phyloP scores from a whole-genome alignment of 2,888 invertebrate genomes.

The Coecobrya sp. region DNA sequence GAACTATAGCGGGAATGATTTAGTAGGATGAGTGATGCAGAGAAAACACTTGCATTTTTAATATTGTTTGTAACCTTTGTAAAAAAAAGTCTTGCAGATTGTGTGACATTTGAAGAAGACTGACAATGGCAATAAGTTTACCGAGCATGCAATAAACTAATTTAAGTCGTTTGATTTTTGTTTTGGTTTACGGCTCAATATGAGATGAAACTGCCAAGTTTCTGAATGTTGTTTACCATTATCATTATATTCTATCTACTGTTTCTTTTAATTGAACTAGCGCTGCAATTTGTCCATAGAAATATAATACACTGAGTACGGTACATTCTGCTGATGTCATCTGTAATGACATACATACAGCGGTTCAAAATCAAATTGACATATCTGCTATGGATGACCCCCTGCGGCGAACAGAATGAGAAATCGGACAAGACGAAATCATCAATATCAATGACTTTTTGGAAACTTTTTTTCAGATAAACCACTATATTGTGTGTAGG shows the following conservation, averaged over 20 bases:
- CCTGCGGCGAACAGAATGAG: conserved; percentile 63
- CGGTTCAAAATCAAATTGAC: not conserved
- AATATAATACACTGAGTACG: not conserved
- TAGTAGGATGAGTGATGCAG: not conserved
- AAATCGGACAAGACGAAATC: conserved; percentile 55
- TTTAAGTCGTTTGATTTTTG: too few species aligned
- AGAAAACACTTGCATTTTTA: not conserved
- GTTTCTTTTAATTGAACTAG: not conserved
- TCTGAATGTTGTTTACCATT: too few species aligned
- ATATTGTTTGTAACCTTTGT: not conserved
- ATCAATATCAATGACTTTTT: conserved; percentile 50
- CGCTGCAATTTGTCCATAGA: not conserved
- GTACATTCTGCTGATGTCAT: not conserved
- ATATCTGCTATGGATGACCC: conserved; percentile 56
- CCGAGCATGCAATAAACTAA: too few species aligned
- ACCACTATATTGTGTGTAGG: not conserved
- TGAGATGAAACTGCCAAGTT: too few species aligned
- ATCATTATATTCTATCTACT: too few species aligned
- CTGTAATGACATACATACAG: not conserved
- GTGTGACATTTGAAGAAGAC: not conserved
- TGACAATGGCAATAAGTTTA: not conserved
- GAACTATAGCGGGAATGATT: conserved; percentile 64
- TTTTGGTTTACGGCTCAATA: too few species aligned
- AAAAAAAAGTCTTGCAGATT: not conserved
- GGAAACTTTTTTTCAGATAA: not conserved